These are phyloP conservation scores for Antigone vipio DNA, from an alignment of 2,113 vertebrate species.

Conservation along the genomic window DNA sequence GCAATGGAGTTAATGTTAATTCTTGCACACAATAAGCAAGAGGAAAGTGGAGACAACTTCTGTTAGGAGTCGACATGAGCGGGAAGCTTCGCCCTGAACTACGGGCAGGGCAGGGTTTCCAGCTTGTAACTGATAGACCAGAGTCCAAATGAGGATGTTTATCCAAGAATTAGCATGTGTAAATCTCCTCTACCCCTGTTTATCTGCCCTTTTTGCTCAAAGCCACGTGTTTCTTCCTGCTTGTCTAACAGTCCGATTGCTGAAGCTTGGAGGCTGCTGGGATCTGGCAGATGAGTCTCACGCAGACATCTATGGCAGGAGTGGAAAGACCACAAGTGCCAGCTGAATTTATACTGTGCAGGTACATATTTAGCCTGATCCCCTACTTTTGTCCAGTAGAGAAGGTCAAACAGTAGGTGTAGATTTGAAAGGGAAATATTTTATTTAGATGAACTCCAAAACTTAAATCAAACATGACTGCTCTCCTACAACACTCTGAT, in stretches of 20 bases:
- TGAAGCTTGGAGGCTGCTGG: background rate
- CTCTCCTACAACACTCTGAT: background rate
- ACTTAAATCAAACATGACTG: background rate
- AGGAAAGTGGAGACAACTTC: background rate
- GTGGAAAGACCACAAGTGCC: background rate
- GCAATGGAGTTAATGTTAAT: background rate
- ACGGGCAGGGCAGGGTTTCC: background rate
- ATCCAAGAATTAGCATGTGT: background rate
- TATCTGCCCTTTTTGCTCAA: background rate
- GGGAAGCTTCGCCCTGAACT: background rate
- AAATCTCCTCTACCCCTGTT: background rate
- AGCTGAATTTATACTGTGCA: background rate
- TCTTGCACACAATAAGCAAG: background rate
- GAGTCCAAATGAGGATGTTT: background rate
- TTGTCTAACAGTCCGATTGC: background rate
- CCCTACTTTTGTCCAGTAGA: background rate
- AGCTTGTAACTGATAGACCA: background rate
- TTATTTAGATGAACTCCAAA: background rate
- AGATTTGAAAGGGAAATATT: background rate
- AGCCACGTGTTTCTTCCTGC: background rate
- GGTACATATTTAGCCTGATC: background rate
- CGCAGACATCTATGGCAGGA: background rate
- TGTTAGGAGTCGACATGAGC: background rate
- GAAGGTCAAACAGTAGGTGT: background rate
- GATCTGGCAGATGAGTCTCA: background rate